Conservation (phyloP, 64 coral and sea anemone species). For the Stichodactyla helianthus region DNA sequence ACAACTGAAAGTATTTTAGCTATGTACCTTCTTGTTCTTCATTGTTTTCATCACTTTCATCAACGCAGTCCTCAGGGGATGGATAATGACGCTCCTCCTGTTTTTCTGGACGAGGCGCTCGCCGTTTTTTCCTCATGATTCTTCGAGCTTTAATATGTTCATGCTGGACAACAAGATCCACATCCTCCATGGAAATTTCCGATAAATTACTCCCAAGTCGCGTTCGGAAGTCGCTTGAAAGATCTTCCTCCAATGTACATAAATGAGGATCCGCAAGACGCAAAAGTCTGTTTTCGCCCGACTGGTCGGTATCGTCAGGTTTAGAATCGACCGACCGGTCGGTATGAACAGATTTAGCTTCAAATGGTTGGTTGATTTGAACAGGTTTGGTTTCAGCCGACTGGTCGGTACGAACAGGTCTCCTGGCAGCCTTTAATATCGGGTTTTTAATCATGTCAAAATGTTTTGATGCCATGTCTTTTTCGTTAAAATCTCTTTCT, state of each 20-base stretch:
- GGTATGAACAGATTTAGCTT: background rate
- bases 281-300: background rate
- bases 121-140: background rate
- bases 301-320: background rate
- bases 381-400: background rate
- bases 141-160: background rate
- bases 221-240: background rate
- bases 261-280: background rate
- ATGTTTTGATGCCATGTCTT: slow-evolving; percentile 10
- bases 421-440: background rate
- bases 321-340: background rate
- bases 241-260: background rate
- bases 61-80: background rate
- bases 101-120: background rate
- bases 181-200: slow-evolving; percentile 21
- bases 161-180: slow-evolving; percentile 1
- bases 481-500: background rate
- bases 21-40: background rate
- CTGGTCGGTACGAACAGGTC: background rate
- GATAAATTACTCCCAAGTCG: slow-evolving; percentile 12
- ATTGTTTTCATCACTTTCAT: background rate
- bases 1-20: no score
- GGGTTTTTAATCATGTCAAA: background rate
- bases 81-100: background rate
- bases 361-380: background rate